These are phyloP conservation scores for Clarias fuscus DNA, from an alignment of 2,797 vertebrate genomes.

Conservation along the genomic window DNA sequence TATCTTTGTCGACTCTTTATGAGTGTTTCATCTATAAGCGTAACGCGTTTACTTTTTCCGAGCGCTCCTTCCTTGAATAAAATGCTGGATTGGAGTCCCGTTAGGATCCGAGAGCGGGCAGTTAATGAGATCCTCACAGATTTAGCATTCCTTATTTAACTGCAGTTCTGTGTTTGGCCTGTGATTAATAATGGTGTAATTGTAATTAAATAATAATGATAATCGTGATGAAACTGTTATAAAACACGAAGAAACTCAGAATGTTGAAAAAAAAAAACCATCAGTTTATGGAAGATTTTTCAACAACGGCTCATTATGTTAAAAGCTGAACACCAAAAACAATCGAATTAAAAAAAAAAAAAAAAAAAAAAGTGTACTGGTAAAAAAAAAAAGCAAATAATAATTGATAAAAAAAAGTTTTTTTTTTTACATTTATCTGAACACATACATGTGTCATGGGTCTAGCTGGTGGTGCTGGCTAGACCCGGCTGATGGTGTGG, in stretches of 20 bases:
- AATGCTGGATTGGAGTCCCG: neutral
- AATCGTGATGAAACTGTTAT: neutral
- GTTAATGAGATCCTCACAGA: constrained; percentile 15
- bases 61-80: neutral
- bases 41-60: neutral
- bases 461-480: too few species aligned
- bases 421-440: neutral
- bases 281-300: neutral
- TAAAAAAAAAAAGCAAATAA: neutral
- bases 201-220: constrained; percentile 19
- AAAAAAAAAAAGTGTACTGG: neutral
- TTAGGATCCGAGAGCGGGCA: neutral
- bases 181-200: constrained; percentile 11
- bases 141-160: neutral
- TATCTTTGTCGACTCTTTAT: neutral
- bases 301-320: too few species aligned
- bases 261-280: neutral
- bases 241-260: neutral
- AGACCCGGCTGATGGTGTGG: too few species aligned
- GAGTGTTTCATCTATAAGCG: neutral
- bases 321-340: neutral
- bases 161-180: neutral
- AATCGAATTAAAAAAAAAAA: neutral
- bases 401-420: neutral
- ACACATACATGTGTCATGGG: too few species aligned